Evolutionary conservation across 2,797 vertebrate species (phyloP), one percentile per base, ranked within the genome.

Genomic region (Gila robusta): DNA sequence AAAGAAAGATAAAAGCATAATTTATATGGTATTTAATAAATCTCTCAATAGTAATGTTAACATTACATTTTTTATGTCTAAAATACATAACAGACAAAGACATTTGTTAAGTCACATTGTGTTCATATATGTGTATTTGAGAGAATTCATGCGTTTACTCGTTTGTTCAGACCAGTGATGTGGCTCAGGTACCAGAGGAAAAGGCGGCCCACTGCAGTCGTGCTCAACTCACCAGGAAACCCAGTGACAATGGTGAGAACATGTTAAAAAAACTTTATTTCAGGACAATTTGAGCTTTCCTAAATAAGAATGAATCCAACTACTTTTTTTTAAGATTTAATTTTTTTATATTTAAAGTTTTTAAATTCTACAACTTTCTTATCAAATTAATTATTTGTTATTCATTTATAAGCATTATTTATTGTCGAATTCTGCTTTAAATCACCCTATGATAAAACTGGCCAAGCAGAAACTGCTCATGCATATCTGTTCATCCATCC

Each of bases 101-200:
- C 16, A 4, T 72, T 82, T 82, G n/a, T 83, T 66, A 37, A 12
- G 44, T 16, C 79, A 19, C n/a, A n/a, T 28, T 76, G 28, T 35
- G 37, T 70, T 54, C 5, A 12, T 81, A 39, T 49, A 26, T 82
- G 79, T 73, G 23, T 83, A 21, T 79, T 16, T 88, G 81, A 56
- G 14, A 52, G 54, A 80, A 71, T 74, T 14, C 52, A 86, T 72
- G 41, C 83, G 67, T 79, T 83, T 71, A 59, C 62, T 14, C 35
- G 1, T 84, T 23, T 85, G 6, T 52, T 74, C 94, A 99, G 98
- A 97, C 95, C 77, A 96, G 95, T 81, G 98, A 99, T 91, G 94
- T 99, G 84, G 96, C 96, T 85, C 96, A 98, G 90, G 98, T 98
- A 93, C 97, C 97, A 0, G 98, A 98, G 92, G 98, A 99, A 93